Percentiles rank a stretch among this genome's conserved stretches.
phyloP scores from a whole-genome alignment of 1,140 invertebrate species.

The Rhagoletis zephyria region DNA sequence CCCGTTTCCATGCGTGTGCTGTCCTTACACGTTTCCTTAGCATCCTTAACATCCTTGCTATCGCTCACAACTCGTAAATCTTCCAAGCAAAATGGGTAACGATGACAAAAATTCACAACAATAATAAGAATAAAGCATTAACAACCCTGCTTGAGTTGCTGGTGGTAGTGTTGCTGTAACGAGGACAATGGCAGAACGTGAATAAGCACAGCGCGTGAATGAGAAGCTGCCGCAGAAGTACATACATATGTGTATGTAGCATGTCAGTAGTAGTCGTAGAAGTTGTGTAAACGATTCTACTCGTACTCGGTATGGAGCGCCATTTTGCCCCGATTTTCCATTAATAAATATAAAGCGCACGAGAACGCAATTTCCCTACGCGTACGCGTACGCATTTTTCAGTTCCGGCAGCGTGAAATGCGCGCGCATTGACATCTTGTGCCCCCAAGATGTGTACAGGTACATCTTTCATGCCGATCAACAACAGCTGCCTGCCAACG shows the following conservation, averaged over 20 bases:
- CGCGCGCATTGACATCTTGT: not conserved
- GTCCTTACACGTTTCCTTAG: conserved; percentile 25
- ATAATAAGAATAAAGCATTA: conserved; percentile 15
- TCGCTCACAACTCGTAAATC: conserved; percentile 38
- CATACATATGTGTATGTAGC: not conserved
- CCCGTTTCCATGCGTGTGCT: not conserved
- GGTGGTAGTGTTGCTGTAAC: not conserved
- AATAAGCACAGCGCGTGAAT: not conserved
- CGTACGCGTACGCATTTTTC: conserved; percentile 8
- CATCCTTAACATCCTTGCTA: not conserved
- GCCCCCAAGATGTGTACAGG: not conserved
- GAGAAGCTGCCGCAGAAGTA: not conserved
- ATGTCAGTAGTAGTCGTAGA: not conserved
- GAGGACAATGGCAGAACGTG: conserved; percentile 17
- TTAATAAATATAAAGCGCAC: not conserved
- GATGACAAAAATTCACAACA: conserved; percentile 50
- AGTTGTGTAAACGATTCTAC: no score
- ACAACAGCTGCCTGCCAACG: not conserved
- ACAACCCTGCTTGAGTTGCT: not conserved
- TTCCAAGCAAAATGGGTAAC: conserved; percentile 34
- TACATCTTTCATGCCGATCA: not conserved
- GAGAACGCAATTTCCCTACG: conserved; percentile 9
- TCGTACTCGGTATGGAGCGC: no score
- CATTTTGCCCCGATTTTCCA: conserved; percentile 17
- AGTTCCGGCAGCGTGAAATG: not conserved